Base-by-base conservation (phyloP, 2,888 invertebrate genomes). In the Diloba caeruleocephala region DNA sequence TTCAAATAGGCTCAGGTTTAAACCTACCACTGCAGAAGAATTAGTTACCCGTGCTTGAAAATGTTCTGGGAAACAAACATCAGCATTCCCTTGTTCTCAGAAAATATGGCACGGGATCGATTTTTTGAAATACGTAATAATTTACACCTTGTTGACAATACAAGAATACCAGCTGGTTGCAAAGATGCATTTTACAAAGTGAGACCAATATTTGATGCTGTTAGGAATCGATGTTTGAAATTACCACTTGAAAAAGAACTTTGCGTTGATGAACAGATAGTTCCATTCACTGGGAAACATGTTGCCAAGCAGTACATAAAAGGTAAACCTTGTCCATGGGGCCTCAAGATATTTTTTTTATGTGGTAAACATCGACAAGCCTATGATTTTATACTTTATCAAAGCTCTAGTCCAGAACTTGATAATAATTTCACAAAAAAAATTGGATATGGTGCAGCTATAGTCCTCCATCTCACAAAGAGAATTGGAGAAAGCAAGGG, bases 251-350 rank as follows among this genome's bases (percentile, higher is more conserved):
- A 74, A 36, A 51, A 63, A 69, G 25, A 65, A 33, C 60, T 71
- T 37, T 60, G 66, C 13, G 64, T 72, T 60, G 69, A 72, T 59
- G 74, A 72, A 26, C 70, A 75, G 31, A 75, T 72, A 1, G 60
- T 71, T 48, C 72, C 72, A 55, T 73, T 72, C 31, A 66, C 67
- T 4, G 69, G 70, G 13, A 74, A 42, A 56, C 68, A 63, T 56
- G 43, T 25, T 17, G 62, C 63, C 26, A 68, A 66, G 19, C 64
- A 68, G 10, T 69, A 69, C 13, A 37, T 70, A 54, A 72, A 69
- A 51, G 67, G 71, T 3, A 73, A 68, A 57, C 64, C 70, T 54
- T 67, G 63, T 52, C 65, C 67, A 58, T 69, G 67, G 67, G 65
- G 67, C 0, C 46, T 71, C 0, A 72, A 75, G 9, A 14, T 55